Conservation (phyloP, 2,797 vertebrate species). For the Zalophus californianus region DNA sequence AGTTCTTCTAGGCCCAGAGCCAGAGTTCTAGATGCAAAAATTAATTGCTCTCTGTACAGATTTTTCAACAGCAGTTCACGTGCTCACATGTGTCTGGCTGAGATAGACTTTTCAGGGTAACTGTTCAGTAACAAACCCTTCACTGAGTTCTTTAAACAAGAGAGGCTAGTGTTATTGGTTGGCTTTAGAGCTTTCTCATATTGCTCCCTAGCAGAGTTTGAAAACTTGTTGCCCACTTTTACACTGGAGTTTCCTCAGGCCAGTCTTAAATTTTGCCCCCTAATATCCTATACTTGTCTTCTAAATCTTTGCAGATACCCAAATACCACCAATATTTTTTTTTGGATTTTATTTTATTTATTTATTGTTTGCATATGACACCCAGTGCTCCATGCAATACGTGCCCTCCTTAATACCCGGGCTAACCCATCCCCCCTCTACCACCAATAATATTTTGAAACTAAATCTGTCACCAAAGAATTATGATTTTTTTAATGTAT, state of each 20-base stretch:
- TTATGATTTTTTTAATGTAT: constrained; percentile 9
- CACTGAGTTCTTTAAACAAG: constrained; percentile 37
- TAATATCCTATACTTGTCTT: background rate
- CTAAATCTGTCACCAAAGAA: constrained; percentile 16
- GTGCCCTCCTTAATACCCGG: too few relatives aligned
- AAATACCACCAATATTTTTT: rapidly evolving
- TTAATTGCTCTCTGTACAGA: background rate
- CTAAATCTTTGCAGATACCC: background rate
- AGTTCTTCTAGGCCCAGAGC: constrained; percentile 2
- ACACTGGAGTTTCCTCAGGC: background rate
- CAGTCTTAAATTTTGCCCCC: constrained; percentile 40
- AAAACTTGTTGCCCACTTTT: background rate
- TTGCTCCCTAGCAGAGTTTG: background rate
- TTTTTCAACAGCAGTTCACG: constrained; percentile 35
- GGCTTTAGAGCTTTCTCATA: constrained; percentile 20
- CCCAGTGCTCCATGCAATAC: too few relatives aligned
- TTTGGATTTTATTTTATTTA: too few relatives aligned
- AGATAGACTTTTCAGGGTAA: constrained; percentile 15
- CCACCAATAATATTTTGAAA: background rate
- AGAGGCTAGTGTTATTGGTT: constrained; percentile 16
- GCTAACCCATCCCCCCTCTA: background rate
- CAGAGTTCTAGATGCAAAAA: constrained; percentile 33
- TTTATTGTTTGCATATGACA: too few relatives aligned
- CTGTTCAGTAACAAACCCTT: background rate
- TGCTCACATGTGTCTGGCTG: background rate